A percentile compares a stretch with the other conserved stretches of the same genome.
Conservation (phyloP, 92 coral and sea anemone genomes). For the Epizoanthus fatuus region DNA sequence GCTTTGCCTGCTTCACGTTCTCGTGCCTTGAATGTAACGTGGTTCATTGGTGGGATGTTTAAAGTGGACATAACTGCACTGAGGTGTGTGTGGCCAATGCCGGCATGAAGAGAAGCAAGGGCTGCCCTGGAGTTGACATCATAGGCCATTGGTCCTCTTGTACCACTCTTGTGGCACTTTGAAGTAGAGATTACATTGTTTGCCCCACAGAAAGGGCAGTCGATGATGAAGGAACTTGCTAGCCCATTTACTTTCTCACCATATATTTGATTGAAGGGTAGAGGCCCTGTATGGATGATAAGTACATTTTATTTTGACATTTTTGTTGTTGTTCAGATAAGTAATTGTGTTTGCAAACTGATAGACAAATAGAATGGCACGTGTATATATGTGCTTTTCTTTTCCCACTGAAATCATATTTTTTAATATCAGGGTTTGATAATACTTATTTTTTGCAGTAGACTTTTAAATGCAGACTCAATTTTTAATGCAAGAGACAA, state of each 20-base stretch:
- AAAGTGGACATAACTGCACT: slow-evolving; percentile 19
- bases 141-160: slow-evolving; percentile 31
- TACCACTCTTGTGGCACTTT: slow-evolving; percentile 14
- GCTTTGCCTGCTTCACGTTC: slow-evolving; percentile 48
- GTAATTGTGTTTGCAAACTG: too few species aligned
- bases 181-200: slow-evolving; percentile 8
- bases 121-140: slow-evolving; percentile 45
- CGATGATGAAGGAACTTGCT: slow-evolving; percentile 26
- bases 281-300: neutral
- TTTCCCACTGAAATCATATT: too few species aligned
- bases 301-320: too few species aligned
- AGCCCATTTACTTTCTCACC: slow-evolving; percentile 7
- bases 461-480: too few species aligned
- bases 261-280: slow-evolving; percentile 18
- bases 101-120: slow-evolving; percentile 42
- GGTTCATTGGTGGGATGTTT: slow-evolving; percentile 48
- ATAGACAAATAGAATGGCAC: too few species aligned
- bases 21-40: slow-evolving; percentile 40
- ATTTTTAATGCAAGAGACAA: too few species aligned
- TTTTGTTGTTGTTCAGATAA: too few species aligned
- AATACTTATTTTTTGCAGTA: too few species aligned
- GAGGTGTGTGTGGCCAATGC: slow-evolving; percentile 56
- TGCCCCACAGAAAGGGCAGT: slow-evolving; percentile 32
- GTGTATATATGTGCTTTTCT: too few species aligned
- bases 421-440: too few species aligned